phyloP scores from a whole-genome alignment of 2,797 vertebrate species.

The Antrozous pallidus region DNA sequence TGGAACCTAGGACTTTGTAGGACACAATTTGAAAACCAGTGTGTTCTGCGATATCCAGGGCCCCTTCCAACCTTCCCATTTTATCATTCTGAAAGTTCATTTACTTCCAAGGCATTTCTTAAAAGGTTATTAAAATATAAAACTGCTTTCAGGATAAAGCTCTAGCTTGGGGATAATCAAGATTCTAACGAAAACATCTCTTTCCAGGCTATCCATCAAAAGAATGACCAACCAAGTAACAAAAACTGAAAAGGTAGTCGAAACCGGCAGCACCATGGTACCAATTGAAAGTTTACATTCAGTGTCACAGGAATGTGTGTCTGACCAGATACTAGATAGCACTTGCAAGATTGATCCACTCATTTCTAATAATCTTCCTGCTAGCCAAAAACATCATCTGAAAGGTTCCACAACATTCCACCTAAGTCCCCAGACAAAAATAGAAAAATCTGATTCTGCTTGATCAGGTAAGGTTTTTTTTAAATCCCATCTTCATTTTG shows the following conservation, averaged over 20 bases:
- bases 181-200: slow-evolving; percentile 38
- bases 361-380: slow-evolving; percentile 74
- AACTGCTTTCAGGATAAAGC: background rate
- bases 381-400: slow-evolving; percentile 83
- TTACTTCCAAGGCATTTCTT: background rate
- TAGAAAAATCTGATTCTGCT: background rate
- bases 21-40: background rate
- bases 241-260: slow-evolving; percentile 79
- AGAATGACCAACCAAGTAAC: slow-evolving; percentile 79
- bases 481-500: background rate
- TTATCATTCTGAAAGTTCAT: background rate
- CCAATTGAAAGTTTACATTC: slow-evolving; percentile 84
- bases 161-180: background rate
- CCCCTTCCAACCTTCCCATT: background rate
- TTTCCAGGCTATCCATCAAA: slow-evolving; percentile 82
- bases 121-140: background rate
- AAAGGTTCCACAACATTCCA: slow-evolving; percentile 83
- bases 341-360: slow-evolving; percentile 82
- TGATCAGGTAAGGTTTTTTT: background rate
- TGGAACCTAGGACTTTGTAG: background rate
- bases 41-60: background rate
- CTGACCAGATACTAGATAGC: slow-evolving; percentile 88
- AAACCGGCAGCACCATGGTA: slow-evolving; percentile 80
- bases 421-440: slow-evolving; percentile 80
- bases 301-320: slow-evolving; percentile 87